Evolutionary conservation across 2,797 vertebrate species (phyloP), one percentile per base, ranked within the genome.

Genomic region (Sitta carolinensis): DNA sequence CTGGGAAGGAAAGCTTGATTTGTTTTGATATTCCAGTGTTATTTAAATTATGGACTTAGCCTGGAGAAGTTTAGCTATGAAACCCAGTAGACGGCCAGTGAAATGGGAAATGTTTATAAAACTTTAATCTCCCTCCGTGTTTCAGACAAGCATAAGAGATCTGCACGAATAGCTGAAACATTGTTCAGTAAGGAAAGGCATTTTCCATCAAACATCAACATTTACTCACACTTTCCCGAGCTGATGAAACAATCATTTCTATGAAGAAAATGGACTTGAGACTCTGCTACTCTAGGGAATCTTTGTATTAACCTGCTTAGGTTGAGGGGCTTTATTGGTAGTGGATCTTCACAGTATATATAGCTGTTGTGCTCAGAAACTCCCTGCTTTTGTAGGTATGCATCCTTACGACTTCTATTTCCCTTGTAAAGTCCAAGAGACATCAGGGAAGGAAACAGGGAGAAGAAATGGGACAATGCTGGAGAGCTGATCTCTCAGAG

Each of bases 381-480:
- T 85, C 27, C 32, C 21, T 0, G 0, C 16, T 80, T 89, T 52
- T 54, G 29, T 57, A 76, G 64, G 36, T 36, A 77, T 0, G 2
- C 73, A 74, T 47, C 19, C 38, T 42, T 82, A 51, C 34, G 47
- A 63, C 16, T 93, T 91, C 79, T 69, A 4, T 84, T 45, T 73
- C 32, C 26, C 21, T 86, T 81, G 22, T 43, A 63, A 74, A 69
- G 70, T 88, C 83, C 77, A 88, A 84, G 59, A 75, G 36, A 86
- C 14, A 38, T 11, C 42, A 83, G 77, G 47, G 51, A 72, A 69
- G 16, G 47, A 86, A 91, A 62, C 1, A 38, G 13, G 27, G 59
- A 66, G 80, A 90, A 94, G 90, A 94, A 93, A 58, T 52, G 51
- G 87, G 83, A 84, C 69, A 40, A 3, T 30, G 48, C 55, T 86